phyloP scores from a whole-genome alignment of 2,113 vertebrate genomes.

The Podocnemis expansa region DNA sequence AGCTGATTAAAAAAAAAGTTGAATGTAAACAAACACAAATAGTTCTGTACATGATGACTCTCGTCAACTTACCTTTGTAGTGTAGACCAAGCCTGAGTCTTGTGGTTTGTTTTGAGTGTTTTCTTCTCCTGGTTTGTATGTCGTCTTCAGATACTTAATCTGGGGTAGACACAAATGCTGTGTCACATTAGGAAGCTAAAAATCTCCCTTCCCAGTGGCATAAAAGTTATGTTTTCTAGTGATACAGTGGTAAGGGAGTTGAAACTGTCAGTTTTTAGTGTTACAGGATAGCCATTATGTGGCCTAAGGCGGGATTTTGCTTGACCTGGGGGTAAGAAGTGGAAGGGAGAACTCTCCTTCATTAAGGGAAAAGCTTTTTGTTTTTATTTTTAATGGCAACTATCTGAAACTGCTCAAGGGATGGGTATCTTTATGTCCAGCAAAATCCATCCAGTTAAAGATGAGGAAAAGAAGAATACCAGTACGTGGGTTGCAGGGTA shows the following conservation, averaged over 20 bases:
- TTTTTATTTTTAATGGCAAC: background rate
- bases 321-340: too few relatives aligned
- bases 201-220: background rate
- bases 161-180: background rate
- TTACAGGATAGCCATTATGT: background rate
- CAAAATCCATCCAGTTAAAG: background rate
- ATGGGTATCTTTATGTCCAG: background rate
- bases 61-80: background rate
- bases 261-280: background rate
- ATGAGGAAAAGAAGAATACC: too few relatives aligned
- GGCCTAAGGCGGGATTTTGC: background rate
- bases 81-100: background rate
- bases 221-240: background rate
- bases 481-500: background rate
- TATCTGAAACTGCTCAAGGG: background rate
- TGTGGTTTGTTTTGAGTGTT: background rate
- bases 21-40: background rate
- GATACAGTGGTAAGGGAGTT: background rate
- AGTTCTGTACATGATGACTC: background rate
- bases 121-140: background rate
- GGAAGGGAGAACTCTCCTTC: background rate
- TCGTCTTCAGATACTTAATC: background rate
- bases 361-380: background rate
- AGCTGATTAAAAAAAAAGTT: background rate
- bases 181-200: background rate